phyloP scores from a whole-genome alignment of 2,797 vertebrate genomes.

The Bucorvus abyssinicus region DNA sequence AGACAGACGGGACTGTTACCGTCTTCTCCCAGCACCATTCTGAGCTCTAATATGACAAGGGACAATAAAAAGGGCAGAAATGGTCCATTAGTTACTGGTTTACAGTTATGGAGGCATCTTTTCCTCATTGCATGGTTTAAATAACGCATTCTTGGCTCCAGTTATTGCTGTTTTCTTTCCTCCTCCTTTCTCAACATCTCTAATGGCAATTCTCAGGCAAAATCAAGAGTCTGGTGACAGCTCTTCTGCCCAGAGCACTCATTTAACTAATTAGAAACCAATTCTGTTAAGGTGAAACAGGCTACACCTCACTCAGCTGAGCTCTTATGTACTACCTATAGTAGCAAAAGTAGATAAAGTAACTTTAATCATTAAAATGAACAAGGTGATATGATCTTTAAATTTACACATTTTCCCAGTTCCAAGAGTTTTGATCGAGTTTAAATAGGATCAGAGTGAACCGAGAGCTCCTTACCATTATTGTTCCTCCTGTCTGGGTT shows the following conservation, averaged over 20 bases:
- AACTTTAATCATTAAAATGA: neutral
- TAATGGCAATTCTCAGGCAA: neutral
- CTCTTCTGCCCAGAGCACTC: neutral
- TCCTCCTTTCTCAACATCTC: neutral
- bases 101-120: neutral
- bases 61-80: neutral
- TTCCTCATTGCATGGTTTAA: neutral
- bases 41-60: neutral
- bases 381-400: neutral
- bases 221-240: neutral
- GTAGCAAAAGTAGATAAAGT: neutral
- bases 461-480: constrained; percentile 84
- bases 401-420: neutral
- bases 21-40: neutral
- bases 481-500: constrained; percentile 94
- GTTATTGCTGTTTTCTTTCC: neutral
- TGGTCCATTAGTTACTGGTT: neutral
- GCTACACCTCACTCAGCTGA: neutral
- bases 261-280: neutral
- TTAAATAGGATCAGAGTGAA: neutral
- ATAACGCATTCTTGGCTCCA: neutral
- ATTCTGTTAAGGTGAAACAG: neutral
- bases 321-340: neutral
- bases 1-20: neutral
- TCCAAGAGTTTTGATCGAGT: neutral